Evolutionary conservation across 2,888 invertebrate species (phyloP), one percentile per base, ranked within the genome.

Genomic region (Lasioglossum oenotherae): DNA sequence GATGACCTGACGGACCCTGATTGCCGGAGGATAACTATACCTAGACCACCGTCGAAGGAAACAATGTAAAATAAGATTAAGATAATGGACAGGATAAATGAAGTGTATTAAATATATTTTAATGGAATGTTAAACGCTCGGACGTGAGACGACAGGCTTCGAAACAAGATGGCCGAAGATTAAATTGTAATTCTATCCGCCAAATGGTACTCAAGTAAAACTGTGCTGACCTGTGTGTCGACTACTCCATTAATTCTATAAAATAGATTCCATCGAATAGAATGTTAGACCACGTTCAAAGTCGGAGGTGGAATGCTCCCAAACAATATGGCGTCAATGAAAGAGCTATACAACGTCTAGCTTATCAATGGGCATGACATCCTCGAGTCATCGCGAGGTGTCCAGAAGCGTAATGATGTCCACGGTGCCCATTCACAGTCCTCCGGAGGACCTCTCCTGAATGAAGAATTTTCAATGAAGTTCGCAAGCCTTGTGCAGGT

Each of bases 401-500:
- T 23, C 35, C 35, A 23, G 67, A 23, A 8, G 67, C 38, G 38
- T 23, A 35, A 23, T 31, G 31, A 8, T 19, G 44, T 4, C 6
- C 57, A 49, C 14, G 1, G 16, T 27, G 10, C 14, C n/a, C 71
- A 71, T 71, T 78, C 75, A 35, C 19, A 27, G 5, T 67, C 14
- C 49, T 44, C n/a, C 57, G 27, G 5, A 35, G 31, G 49, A 23
- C 38, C 64, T 6, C 19, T 23, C 16, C 5, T 79, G 76, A 88
- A 85, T 85, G 80, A 85, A 44, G 10, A 12, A 74, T 77, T 53
- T 27, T 84, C 73, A 88, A 85, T 82, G 78, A 85, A 81, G 73
- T 80, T 80, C 73, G 78, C 76, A 41, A 85, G 77, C 38, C 23
- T 57, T 46, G 72, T 74, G 83, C 82, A 82, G 81, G 85, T 81